Base-by-base conservation (phyloP, 2,113 vertebrate genomes). In the Tachysurus vachellii region DNA sequence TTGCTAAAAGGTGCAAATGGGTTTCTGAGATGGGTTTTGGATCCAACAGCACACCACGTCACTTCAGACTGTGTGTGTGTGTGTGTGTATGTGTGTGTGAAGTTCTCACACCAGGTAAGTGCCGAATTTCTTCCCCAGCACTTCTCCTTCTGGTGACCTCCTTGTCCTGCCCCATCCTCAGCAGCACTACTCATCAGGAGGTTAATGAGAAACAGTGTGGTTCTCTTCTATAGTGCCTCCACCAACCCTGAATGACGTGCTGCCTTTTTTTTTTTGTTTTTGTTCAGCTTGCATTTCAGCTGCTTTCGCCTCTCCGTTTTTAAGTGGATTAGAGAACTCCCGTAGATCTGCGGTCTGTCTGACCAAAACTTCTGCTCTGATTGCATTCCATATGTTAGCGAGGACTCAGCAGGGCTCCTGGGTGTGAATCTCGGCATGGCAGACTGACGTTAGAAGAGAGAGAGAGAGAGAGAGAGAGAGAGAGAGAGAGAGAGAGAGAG, bases 201-300 rank as follows among this genome's bases (percentile, higher is more conserved):
- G 92, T 90, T 93, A 93, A 94, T 93, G 91, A 94, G 89, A 93
- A 92, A 90, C 89, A 88, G 93, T 90, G 87, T 76, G 91, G 66
- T 88, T 85, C 75, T 64, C 61, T 84, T 91, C 89, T 90, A 91
- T 89, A 89, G 86, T 85, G 42, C 89, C 90, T 89, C 92, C 89
- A 93, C 91, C 89, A 87, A 91, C 93, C 91, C 91, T 88, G 90
- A 90, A 79, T 90, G 90, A 92, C 89, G 91, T 88, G 50, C 86
- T 62, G 89, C 84, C 92, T 90, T 90, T 89, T 50, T 50, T 50
- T 50, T 50, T 36, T 36, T 90, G 89, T 88, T 79, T 53, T 64
- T 50, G 71, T 86, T 91, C 89, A 79, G 86, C 83, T 62, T 75
- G 54, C 42, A 82, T 75, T 84, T 73, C 85, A 86, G 84, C 83